Evolutionary conservation across 2,113 vertebrate species (phyloP).

Genomic region (Xiphophorus couchianus): DNA sequence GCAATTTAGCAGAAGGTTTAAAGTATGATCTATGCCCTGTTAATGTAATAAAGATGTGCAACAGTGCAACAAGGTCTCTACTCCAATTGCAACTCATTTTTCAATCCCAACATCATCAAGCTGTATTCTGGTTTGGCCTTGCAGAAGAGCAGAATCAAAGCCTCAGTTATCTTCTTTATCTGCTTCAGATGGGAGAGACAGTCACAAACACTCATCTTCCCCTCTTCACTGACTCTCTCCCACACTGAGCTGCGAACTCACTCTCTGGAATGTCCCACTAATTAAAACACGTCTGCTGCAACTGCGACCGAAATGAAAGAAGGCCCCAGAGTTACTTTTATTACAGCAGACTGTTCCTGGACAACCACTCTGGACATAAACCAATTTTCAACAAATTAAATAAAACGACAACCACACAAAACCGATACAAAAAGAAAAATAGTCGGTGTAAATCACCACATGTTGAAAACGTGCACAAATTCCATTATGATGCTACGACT

Average conservation of each 20-base stretch:
- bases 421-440: not conserved
- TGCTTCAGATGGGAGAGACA: constrained; percentile 43
- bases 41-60: constrained; percentile 48
- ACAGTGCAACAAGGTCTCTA: constrained; percentile 34
- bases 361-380: constrained; percentile 6
- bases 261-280: constrained; percentile 66
- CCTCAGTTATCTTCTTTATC: constrained; percentile 43
- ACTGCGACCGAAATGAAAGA: constrained; percentile 32
- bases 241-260: constrained; percentile 48
- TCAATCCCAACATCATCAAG: constrained; percentile 52
- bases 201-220: constrained; percentile 50
- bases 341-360: constrained; percentile 10
- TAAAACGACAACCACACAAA: not conserved
- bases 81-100: constrained; percentile 29
- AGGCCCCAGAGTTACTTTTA: constrained; percentile 16
- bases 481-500: constrained; percentile 18
- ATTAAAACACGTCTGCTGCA: constrained; percentile 64
- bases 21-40: constrained; percentile 14
- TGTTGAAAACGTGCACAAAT: not conserved
- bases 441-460: not conserved
- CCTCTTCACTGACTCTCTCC: constrained; percentile 31
- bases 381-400: not conserved
- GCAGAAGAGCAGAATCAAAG: constrained; percentile 55
- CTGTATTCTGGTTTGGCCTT: constrained; percentile 43
- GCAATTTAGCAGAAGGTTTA: constrained; percentile 1